Conservation (phyloP, 2,113 vertebrate genomes). For the Pedionomus torquatus region DNA sequence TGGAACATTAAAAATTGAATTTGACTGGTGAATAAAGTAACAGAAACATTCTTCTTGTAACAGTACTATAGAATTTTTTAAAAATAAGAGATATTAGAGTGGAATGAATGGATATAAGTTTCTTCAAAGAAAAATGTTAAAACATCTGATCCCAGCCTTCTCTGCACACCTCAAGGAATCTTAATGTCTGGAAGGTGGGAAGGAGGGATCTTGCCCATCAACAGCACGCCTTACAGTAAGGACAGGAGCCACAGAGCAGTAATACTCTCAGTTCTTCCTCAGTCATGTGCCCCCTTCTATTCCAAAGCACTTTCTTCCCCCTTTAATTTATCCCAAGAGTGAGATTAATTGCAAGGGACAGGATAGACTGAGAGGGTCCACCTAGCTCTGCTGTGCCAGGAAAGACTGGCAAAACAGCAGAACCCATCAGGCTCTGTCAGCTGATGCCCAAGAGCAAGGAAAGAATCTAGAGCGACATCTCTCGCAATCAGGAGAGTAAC, state of each 20-base stretch:
- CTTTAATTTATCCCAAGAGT: neutral
- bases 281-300: neutral
- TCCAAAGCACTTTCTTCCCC: neutral
- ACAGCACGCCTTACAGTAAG: neutral
- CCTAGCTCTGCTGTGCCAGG: neutral
- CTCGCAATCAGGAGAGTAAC: neutral
- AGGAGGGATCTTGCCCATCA: neutral
- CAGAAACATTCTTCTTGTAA: neutral
- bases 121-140: neutral
- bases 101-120: neutral
- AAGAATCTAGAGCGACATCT: neutral
- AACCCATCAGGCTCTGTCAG: neutral
- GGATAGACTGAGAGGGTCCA: neutral
- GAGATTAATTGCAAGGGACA: neutral
- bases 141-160: neutral
- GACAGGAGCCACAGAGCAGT: neutral
- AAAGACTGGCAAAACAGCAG: neutral
- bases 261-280: neutral
- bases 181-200: neutral
- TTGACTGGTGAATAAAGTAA: neutral
- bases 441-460: neutral
- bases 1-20: neutral
- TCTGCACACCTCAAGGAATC: neutral
- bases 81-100: neutral
- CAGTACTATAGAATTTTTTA: neutral